Percentiles rank a stretch among this genome's conserved stretches.
These are phyloP conservation scores for Ormyrus pomaceus DNA, from an alignment of 2,888 invertebrate species.

Conservation along the genomic window DNA sequence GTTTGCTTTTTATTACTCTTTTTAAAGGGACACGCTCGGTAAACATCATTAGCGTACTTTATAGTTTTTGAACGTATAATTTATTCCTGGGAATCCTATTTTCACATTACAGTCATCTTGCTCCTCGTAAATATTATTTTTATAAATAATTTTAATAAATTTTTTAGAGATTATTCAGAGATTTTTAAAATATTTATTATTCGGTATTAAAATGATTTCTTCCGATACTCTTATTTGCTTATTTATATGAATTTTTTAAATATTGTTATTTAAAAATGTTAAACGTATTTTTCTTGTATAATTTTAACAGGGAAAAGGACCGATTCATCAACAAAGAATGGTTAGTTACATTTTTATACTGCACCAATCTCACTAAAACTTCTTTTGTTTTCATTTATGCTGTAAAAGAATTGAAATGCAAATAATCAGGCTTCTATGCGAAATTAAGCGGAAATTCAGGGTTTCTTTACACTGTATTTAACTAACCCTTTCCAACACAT, in stretches of 20 bases:
- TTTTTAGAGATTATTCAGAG: too few species aligned
- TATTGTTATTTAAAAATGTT: not conserved
- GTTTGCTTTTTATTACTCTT: too few species aligned
- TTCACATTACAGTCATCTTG: too few species aligned
- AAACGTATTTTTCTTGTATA: slow-evolving; percentile 40
- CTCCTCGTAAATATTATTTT: too few species aligned
- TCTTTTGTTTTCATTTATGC: slow-evolving; percentile 28
- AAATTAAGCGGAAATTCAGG: slow-evolving; percentile 45
- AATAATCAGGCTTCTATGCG: slow-evolving; percentile 39
- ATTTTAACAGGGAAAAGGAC: slow-evolving; percentile 54
- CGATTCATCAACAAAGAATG: slow-evolving; percentile 59
- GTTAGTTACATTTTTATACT: slow-evolving; percentile 57
- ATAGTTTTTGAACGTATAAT: slow-evolving; percentile 13
- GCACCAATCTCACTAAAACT: slow-evolving; percentile 36
- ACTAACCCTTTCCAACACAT: slow-evolving; percentile 2
- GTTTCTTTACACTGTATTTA: slow-evolving; percentile 7
- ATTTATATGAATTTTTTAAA: too few species aligned
- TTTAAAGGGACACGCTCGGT: not conserved
- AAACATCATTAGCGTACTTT: slow-evolving; percentile 10
- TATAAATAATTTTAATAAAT: too few species aligned
- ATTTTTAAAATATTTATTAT: too few species aligned
- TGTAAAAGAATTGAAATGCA: slow-evolving; percentile 35
- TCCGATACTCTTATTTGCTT: too few species aligned
- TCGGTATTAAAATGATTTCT: too few species aligned
- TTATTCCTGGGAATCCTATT: not conserved